Base-by-base conservation (phyloP, 2,113 vertebrate species). In the Phodopus roborovskii region DNA sequence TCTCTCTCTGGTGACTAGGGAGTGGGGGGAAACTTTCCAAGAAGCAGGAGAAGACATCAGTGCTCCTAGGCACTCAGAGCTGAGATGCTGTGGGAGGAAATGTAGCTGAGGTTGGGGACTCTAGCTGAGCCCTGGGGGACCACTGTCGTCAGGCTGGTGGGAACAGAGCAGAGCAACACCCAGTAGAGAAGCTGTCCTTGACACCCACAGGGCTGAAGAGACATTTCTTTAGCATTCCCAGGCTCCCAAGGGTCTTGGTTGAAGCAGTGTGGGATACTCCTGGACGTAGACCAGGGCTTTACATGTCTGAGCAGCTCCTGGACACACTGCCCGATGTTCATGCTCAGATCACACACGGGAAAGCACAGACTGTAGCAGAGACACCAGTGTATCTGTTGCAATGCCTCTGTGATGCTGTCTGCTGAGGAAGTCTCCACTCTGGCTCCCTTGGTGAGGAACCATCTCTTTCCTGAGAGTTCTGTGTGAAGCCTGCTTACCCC, bases 141-240 rank as follows among this genome's bases (percentile, higher is more conserved):
- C 0, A 19, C 36, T 39, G 3, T 3, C 56, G 5, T 39, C 30
- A 91, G 48, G 1, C 0, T 3, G 48, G 13, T 30, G 10, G 13
- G 17, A 53, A n/a, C 5, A 45, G 56, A 39, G 16, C 5, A 45
- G 56, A 39, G 16, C 30, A 20, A 28, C 22, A 26, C 33, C n/a
- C 7, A 53, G 36, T 26, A 74, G 45, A 9, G 13, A 60, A 24
- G 60, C n/a, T 7, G 56, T 16, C 66, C 39, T 9, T 5, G 26
- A 15, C n/a, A n/a, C 0, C 42, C 20, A 24, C 5, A 10, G 28
- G 13, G 1, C n/a, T 2, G 5, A 3, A 50, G 20, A 4, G 48
- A 2, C 20, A 0, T 22, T 53, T 42, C n/a, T 60, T 58, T 13
- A n/a, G 10, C 68, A n/a, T 24, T 1, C n/a, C 0, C 0, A 71